Evolutionary conservation across 2,888 invertebrate species (phyloP).

Genomic region (Argyresthia albistria): DNA sequence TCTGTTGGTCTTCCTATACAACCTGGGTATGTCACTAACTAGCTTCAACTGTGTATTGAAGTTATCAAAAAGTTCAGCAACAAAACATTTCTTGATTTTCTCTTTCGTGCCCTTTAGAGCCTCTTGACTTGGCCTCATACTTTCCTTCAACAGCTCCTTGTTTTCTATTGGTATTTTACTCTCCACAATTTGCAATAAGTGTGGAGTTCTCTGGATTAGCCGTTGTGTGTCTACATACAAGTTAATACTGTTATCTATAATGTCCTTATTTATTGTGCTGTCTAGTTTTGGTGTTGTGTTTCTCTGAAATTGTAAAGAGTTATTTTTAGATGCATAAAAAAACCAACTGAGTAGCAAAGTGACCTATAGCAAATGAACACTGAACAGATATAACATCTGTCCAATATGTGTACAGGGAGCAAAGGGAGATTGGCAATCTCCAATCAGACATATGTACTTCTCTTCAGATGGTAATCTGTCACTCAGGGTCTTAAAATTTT

Average conservation of each 20-base stretch:
- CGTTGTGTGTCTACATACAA: constrained; percentile 43
- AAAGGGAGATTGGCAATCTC: no score
- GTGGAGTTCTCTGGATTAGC: constrained; percentile 36
- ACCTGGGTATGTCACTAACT: constrained; percentile 93
- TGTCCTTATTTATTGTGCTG: constrained; percentile 38
- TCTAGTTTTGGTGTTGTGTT: constrained; percentile 34
- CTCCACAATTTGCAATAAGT: constrained; percentile 34
- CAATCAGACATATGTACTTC: no score
- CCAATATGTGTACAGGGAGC: no score
- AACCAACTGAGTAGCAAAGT: no score
- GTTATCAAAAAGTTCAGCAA: constrained; percentile 46
- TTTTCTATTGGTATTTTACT: constrained; percentile 31
- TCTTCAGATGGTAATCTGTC: no score
- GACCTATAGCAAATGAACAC: no score
- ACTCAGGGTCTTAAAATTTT: no score
- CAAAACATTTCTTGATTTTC: constrained; percentile 48
- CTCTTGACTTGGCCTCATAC: constrained; percentile 36
- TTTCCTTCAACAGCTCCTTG: constrained; percentile 32
- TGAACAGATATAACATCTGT: no score
- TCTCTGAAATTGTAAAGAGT: constrained; percentile 31
- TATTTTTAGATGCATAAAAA: not conserved
- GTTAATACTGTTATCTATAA: constrained; percentile 50
- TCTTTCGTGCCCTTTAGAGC: constrained; percentile 29
- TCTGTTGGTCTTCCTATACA: constrained; percentile 93
- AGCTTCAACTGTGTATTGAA: constrained; percentile 78